Percentiles rank a stretch among this genome's conserved stretches.
phyloP scores from a whole-genome alignment of 2,888 invertebrate species.

The Leptarthrus brevirostris region DNA sequence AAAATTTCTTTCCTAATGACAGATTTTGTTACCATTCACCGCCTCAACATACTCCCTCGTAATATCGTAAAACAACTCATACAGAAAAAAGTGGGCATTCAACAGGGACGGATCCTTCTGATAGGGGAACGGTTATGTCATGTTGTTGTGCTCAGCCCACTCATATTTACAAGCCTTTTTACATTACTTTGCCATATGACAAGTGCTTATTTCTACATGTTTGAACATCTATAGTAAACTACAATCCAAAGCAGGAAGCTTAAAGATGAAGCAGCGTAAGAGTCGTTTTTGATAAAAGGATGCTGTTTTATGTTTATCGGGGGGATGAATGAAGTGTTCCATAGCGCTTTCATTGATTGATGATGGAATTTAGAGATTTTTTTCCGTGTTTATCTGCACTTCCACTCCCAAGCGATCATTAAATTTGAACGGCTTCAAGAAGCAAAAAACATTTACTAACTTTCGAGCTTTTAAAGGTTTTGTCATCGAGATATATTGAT shows the following conservation, averaged over 20 bases:
- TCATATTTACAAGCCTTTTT: slow-evolving; percentile 9
- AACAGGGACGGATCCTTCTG: neutral
- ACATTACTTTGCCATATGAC: slow-evolving; percentile 16
- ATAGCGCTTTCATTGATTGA: neutral
- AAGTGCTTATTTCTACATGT: neutral
- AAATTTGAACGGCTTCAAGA: too few relatives aligned
- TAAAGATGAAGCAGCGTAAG: neutral
- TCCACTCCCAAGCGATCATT: neutral
- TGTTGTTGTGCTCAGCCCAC: neutral
- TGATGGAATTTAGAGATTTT: neutral
- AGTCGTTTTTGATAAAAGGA: slow-evolving; percentile 6
- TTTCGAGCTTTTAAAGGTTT: too few relatives aligned
- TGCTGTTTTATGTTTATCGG: neutral
- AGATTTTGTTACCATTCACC: slow-evolving; percentile 45
- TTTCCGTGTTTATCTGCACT: neutral
- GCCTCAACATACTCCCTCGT: neutral
- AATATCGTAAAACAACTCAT: slow-evolving; percentile 29
- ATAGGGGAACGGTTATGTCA: neutral
- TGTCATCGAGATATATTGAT: too few relatives aligned
- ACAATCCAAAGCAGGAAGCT: neutral
- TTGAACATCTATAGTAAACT: neutral
- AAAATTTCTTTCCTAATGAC: slow-evolving; percentile 10
- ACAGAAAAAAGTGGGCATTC: slow-evolving; percentile 13
- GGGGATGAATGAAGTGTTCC: neutral
- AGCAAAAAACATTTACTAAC: too few relatives aligned